Base-by-base conservation (phyloP, 92 coral and sea anemone genomes). In the Actinostola sp. region DNA sequence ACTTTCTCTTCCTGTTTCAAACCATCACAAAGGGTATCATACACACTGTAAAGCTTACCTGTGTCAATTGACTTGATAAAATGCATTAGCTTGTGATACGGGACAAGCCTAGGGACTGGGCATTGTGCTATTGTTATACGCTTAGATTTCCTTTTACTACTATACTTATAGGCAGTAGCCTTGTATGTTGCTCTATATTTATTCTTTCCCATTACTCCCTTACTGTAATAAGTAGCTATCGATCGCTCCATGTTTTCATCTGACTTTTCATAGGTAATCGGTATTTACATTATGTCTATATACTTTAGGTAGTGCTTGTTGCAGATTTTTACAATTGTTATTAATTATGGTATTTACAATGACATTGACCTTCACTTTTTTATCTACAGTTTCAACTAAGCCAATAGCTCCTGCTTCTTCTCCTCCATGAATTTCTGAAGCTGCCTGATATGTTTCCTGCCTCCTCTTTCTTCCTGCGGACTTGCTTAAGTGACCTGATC, bases 41-140 rank as follows among this genome's bases (percentile, higher is more conserved):
- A 75, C 20, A 84, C 87, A 80, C 61, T 78, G 64, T 84, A 50
- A 10, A 89, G 58, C 23, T 54, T 71, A 52, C 90, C 93, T 73
- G 79, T 84, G 32, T 84, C 68, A 44, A 89, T 75, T 16, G 60
- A 44, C 28, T 89, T 84, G 16, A 89, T 55, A 70, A 67, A 68
- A 28, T 76, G 27, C 84, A 84, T 80, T 32, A 89, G 51, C 36
- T 71, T 50, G 27, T 76, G 49, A 71, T 80, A 84, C 36, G 90
- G 70, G 13, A 84, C 57, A 7, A 80, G 63, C 43, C 63, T 75
- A 29, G 89, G 80, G n/a, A 83, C 33, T 8, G 46, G 72, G 58
- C 67, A 61, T 50, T 42, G 28, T 27, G 71, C 36, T 63, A 61
- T 58, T 64, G 71, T 62, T 42, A 43, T 46, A 56, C 72, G 72